Evolutionary conservation across 2,888 invertebrate species (phyloP), one percentile per base, ranked within the genome.

Genomic region (Caradrina kadenii): DNA sequence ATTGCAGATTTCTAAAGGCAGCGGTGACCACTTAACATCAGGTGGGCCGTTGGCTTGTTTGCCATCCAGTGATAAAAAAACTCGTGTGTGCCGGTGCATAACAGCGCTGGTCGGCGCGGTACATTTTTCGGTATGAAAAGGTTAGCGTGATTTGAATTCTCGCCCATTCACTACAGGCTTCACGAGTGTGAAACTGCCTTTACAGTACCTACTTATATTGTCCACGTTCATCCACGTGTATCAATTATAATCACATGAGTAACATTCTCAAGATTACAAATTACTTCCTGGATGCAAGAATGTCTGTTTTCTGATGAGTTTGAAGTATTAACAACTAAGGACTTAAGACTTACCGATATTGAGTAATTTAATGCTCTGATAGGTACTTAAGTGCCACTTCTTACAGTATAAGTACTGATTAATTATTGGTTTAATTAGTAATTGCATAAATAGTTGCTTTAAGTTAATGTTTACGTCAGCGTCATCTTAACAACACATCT

Each of bases 251-350:
- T n/a, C 60, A 52, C 10, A 76, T 49, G 49, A 45, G 31, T 49
- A n/a, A 45, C 49, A 64, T 72, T 64, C 70, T 56, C 17, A 22
- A 64, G 64, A 71, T 70, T 15, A 60, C 13, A 49, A 62, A 76
- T 54, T 21, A 15, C 55, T 71, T 74, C 74, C 74, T 64, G 15
- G 35, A 31, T 22, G 11, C 31, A 56, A 53, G 70, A 77, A 60
- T 60, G 50, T 48, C 6, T 21, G 4, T 63, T 55, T 55, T 55
- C 45, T 45, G 22, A 39, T 55, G 39, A 60, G 48, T 77, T 39
- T 39, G 39, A 13, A 13, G 39, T 39, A 13, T 39, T 10, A 39
- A 39, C n/a, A 19, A 26, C 42, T 63, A 53, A n/a, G 31, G 54
- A 35, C 17, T 35, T 11, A n/a, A 22, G 54, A 35, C 17, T 35